phyloP scores from a whole-genome alignment of 2,888 invertebrate species.

The Polia nebulosa region DNA sequence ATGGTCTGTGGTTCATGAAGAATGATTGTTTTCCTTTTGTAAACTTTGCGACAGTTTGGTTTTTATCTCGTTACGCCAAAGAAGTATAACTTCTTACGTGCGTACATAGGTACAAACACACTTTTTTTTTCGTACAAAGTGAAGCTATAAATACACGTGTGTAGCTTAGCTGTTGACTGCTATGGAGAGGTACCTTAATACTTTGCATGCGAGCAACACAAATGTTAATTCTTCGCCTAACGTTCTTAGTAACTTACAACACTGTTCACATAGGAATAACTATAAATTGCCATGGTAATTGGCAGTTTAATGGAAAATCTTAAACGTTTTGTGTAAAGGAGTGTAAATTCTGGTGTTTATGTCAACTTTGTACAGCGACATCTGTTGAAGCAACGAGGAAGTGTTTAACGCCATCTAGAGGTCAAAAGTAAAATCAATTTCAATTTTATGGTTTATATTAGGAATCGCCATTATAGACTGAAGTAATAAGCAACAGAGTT shows the following conservation, averaged over 20 bases:
- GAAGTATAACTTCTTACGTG: too few relatives aligned
- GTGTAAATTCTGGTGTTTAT: slow-evolving; percentile 38
- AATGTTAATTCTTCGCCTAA: slow-evolving; percentile 53
- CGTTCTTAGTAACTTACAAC: slow-evolving; percentile 59
- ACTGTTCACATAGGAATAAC: slow-evolving; percentile 59
- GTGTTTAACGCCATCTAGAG: slow-evolving; percentile 39
- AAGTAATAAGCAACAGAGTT: too few relatives aligned
- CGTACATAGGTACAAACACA: too few relatives aligned
- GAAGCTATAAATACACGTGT: too few relatives aligned
- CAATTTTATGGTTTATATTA: background rate
- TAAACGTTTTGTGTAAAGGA: background rate
- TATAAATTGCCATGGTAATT: slow-evolving; percentile 57
- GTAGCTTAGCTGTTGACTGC: background rate
- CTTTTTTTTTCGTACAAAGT: background rate
- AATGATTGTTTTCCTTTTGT: too few relatives aligned
- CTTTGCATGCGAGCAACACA: slow-evolving; percentile 51
- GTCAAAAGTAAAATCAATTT: background rate
- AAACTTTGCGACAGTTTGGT: too few relatives aligned
- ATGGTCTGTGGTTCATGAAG: too few relatives aligned
- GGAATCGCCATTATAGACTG: too few relatives aligned
- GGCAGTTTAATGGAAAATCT: slow-evolving; percentile 54
- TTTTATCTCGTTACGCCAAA: too few relatives aligned
- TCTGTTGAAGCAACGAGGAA: slow-evolving; percentile 35
- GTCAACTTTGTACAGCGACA: slow-evolving; percentile 33
- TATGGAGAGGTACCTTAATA: background rate